Percentiles rank a stretch among this genome's conserved stretches.
phyloP scores from a whole-genome alignment of 2,888 invertebrate species.

The Sinhomidia bicolor region DNA sequence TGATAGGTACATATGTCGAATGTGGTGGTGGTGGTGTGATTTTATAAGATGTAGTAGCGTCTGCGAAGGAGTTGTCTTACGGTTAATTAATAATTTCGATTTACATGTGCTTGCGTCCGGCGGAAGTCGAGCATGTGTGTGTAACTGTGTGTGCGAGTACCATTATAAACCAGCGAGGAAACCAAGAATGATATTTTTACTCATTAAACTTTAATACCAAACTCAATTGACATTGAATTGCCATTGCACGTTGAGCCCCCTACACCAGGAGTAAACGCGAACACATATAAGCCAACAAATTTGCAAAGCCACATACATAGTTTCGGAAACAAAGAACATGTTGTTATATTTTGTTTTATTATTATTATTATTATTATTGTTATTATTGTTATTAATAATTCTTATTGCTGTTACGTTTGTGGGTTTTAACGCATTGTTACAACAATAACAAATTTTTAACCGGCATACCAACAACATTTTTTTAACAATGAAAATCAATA shows the following conservation, averaged over 20 bases:
- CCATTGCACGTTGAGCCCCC: not conserved
- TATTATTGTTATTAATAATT: not conserved
- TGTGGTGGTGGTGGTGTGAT: no score
- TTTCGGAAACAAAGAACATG: slow-evolving; percentile 1
- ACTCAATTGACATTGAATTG: not conserved
- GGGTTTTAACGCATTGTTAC: not conserved
- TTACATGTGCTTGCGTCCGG: not conserved
- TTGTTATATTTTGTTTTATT: not conserved
- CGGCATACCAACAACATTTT: not conserved
- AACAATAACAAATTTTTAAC: not conserved
- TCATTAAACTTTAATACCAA: not conserved
- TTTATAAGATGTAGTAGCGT: no score
- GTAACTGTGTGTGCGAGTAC: no score
- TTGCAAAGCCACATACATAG: slow-evolving; percentile 7
- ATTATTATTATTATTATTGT: slow-evolving; percentile 9
- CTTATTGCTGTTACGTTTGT: not conserved
- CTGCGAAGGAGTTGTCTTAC: not conserved
- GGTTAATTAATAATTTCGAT: not conserved
- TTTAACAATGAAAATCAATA: slow-evolving; percentile 33
- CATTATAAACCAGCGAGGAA: no score
- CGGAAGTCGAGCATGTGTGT: not conserved
- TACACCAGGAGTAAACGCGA: not conserved
- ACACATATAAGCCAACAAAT: slow-evolving; percentile 15
- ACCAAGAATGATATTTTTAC: no score
- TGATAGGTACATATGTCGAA: no score